Conservation (phyloP, 2,888 invertebrate genomes). For the Orthonevra nobilis region DNA sequence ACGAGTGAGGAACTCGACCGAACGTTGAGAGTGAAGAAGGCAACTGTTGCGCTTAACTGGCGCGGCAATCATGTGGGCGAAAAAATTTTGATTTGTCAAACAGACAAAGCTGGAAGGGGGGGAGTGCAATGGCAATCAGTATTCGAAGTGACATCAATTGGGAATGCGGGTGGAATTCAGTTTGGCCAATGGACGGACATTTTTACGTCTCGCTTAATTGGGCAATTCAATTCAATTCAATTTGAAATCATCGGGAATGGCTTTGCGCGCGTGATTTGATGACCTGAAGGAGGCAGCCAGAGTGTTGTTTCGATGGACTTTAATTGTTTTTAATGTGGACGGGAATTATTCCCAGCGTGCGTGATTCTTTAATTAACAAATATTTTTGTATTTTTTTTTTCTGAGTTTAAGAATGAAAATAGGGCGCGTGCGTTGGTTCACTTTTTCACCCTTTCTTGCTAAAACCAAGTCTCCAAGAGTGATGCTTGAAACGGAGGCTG, state of each 20-base stretch:
- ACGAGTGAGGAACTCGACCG: slow-evolving; percentile 33
- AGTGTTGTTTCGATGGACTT: slow-evolving; percentile 33
- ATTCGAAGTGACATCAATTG: slow-evolving; percentile 53
- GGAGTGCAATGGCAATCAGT: slow-evolving; percentile 38
- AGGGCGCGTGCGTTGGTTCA: too few species aligned
- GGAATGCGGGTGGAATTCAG: slow-evolving; percentile 63
- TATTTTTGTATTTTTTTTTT: too few species aligned
- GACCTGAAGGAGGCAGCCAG: background rate
- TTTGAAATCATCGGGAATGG: slow-evolving; percentile 46
- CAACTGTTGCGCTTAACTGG: slow-evolving; percentile 28
- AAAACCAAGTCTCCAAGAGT: too few species aligned
- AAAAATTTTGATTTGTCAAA: slow-evolving; percentile 44
- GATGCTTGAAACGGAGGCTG: too few species aligned
- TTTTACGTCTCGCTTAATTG: slow-evolving; percentile 53
- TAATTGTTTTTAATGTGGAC: slow-evolving; percentile 20
- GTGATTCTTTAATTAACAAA: too few species aligned
- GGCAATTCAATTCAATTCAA: slow-evolving; percentile 68
- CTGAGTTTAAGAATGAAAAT: too few species aligned
- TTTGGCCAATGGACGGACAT: slow-evolving; percentile 30
- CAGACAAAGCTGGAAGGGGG: slow-evolving; percentile 36
- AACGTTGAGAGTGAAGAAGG: slow-evolving; percentile 59
- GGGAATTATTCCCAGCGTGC: too few species aligned
- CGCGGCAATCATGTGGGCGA: slow-evolving; percentile 53
- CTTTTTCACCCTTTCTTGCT: too few species aligned
- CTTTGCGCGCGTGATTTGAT: slow-evolving; percentile 41